A percentile compares a stretch with the other conserved stretches of the same genome.
phyloP scores from a whole-genome alignment of 2,888 invertebrate species.

The Drosophila merina region DNA sequence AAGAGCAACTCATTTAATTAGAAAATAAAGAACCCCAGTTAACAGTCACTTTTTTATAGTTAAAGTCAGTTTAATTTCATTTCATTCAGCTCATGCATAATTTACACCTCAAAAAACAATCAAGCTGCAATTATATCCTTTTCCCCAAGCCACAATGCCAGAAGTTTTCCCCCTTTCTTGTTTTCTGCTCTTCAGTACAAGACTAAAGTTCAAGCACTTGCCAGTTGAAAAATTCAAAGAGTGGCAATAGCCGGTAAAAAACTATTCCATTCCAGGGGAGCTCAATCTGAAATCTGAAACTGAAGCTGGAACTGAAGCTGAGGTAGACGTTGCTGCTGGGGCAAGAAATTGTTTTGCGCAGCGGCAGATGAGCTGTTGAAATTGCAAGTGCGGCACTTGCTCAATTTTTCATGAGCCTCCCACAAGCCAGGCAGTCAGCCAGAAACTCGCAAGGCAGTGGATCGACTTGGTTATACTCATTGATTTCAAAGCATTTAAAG shows the following conservation, averaged over 20 bases:
- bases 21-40: neutral
- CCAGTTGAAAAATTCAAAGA: slow-evolving; percentile 40
- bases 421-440: slow-evolving; percentile 52
- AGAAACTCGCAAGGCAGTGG: neutral
- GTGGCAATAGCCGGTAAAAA: slow-evolving; percentile 9
- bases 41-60: neutral
- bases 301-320: slow-evolving; percentile 21
- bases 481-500: neutral
- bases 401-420: slow-evolving; percentile 77
- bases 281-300: slow-evolving; percentile 13
- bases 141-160: neutral
- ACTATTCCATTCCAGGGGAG: slow-evolving; percentile 9
- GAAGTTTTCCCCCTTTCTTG: neutral
- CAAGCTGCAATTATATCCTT: slow-evolving; percentile 26
- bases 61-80: neutral
- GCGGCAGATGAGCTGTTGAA: slow-evolving; percentile 77
- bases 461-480: neutral
- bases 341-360: slow-evolving; percentile 66
- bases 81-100: slow-evolving; percentile 18
- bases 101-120: slow-evolving; percentile 37
- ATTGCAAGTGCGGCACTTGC: slow-evolving; percentile 77
- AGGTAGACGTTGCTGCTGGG: slow-evolving; percentile 45
- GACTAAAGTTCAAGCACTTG: slow-evolving; percentile 51
- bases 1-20: neutral
- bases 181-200: slow-evolving; percentile 7